Percentiles rank a stretch among this genome's conserved stretches.
These are phyloP conservation scores for Arothron firmamentum DNA, from an alignment of 2,113 vertebrate genomes.

Conservation along the genomic window DNA sequence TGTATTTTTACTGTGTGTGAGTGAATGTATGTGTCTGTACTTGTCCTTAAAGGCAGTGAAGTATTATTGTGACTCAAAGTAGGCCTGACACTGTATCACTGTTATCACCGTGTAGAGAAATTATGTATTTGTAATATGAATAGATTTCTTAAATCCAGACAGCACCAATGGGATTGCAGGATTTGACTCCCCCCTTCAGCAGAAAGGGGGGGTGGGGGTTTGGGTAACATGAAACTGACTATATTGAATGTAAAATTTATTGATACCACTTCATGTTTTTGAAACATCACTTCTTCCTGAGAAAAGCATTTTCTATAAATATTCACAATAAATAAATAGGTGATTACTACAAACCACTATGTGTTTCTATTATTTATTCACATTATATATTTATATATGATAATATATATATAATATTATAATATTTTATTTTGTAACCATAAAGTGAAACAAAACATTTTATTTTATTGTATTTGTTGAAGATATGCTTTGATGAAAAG, in stretches of 20 bases:
- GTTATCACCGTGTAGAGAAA: constrained; percentile 56
- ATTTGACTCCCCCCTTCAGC: constrained; percentile 35
- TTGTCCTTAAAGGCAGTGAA: constrained; percentile 37
- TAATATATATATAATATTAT: too few species aligned
- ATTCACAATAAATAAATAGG: constrained; percentile 67
- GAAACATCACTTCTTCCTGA: constrained; percentile 42
- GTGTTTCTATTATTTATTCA: constrained; percentile 2
- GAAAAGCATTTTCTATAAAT: constrained; percentile 59
- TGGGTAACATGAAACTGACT: constrained; percentile 33
- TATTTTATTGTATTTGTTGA: too few species aligned
- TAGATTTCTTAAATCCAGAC: constrained; percentile 58
- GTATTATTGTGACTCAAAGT: constrained; percentile 59
- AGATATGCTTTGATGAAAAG: too few species aligned
- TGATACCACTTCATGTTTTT: constrained; percentile 48
- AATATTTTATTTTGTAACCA: constrained; percentile 1
- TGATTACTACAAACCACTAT: constrained; percentile 30
- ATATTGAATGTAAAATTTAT: constrained; percentile 61
- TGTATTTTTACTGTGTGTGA: constrained; percentile 16
- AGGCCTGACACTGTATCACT: constrained; percentile 52
- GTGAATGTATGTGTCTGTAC: not conserved
- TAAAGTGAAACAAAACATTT: too few species aligned
- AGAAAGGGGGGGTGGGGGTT: constrained; percentile 7
- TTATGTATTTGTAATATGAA: constrained; percentile 67
- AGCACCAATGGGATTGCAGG: constrained; percentile 50
- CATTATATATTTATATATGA: too few species aligned